Percentiles rank a stretch among this genome's conserved stretches.
These are phyloP conservation scores for Anaspis maculata DNA, from an alignment of 2,888 invertebrate species.

Conservation along the genomic window DNA sequence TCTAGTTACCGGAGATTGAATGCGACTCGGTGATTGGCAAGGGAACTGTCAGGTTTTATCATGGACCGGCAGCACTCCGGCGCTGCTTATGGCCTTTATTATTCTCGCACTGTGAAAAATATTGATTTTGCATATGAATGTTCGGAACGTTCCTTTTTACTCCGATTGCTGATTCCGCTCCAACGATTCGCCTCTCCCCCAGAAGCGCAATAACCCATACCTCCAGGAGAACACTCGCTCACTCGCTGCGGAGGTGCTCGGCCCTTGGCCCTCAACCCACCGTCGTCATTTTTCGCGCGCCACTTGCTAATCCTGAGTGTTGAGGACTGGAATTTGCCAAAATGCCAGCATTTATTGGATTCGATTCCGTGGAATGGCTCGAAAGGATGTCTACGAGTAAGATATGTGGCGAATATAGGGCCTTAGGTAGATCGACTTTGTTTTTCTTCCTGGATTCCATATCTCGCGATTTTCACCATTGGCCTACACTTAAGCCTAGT, in stretches of 20 bases:
- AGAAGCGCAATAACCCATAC: too few relatives aligned
- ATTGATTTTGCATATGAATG: slow-evolving; percentile 37
- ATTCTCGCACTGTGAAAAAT: slow-evolving; percentile 32
- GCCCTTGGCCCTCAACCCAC: neutral
- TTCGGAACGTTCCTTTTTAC: slow-evolving; percentile 21
- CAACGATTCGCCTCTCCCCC: too few relatives aligned
- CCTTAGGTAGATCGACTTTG: too few relatives aligned
- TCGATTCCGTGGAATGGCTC: too few relatives aligned
- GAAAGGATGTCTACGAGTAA: too few relatives aligned
- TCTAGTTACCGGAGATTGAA: slow-evolving; percentile 38
- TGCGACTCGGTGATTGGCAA: slow-evolving; percentile 34
- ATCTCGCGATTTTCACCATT: too few relatives aligned
- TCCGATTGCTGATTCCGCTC: slow-evolving; percentile 23
- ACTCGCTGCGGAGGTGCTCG: too few relatives aligned
- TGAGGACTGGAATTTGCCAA: neutral
- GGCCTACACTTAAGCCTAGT: too few relatives aligned
- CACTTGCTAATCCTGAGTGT: slow-evolving; percentile 1
- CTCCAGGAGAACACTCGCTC: too few relatives aligned
- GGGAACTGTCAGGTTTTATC: slow-evolving; percentile 36
- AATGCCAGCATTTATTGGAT: too few relatives aligned
- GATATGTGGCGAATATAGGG: too few relatives aligned
- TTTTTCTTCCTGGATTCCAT: too few relatives aligned
- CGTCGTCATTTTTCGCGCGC: neutral
- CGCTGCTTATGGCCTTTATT: slow-evolving; percentile 29
- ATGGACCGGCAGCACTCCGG: slow-evolving; percentile 27